Evolutionary conservation across 2,888 invertebrate species (phyloP).

Genomic region (Cryptocephalus moraei): DNA sequence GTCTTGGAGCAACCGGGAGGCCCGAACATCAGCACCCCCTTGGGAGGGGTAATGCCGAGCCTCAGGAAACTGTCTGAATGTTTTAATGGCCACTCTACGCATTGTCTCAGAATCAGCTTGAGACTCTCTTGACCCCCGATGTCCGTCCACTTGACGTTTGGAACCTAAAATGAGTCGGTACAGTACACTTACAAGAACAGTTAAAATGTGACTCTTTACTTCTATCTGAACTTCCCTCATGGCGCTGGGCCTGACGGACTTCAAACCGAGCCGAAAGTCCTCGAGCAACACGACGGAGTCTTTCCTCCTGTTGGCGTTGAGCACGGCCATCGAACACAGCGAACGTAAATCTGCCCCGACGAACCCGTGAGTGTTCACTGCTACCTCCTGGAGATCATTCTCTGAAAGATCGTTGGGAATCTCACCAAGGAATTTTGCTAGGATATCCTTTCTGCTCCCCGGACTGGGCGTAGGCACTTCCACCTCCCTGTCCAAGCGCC

Average conservation of each 20-base stretch:
- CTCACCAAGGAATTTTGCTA: conserved; percentile 51
- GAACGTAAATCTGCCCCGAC: conserved; percentile 81
- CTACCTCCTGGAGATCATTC: conserved; percentile 51
- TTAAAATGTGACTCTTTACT: conserved; percentile 33
- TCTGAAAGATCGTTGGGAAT: conserved; percentile 46
- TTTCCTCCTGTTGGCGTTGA: conserved; percentile 46
- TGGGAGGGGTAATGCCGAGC: conserved; percentile 76
- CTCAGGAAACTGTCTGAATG: conserved; percentile 72
- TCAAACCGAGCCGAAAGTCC: conserved; percentile 56
- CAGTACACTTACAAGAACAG: conserved; percentile 1
- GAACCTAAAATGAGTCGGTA: conserved; percentile 31
- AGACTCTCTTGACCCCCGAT: conserved; percentile 86
- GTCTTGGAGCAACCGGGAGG: conserved; percentile 99
- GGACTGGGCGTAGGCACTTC: conserved; percentile 70
- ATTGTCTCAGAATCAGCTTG: conserved; percentile 76
- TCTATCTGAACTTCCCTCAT: conserved; percentile 85
- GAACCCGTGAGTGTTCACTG: conserved; percentile 75
- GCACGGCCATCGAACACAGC: conserved; percentile 63
- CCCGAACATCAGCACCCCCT: conserved; percentile 88
- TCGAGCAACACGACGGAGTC: conserved; percentile 27
- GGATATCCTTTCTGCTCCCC: conserved; percentile 48
- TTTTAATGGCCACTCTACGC: conserved; percentile 89
- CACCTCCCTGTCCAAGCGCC: conserved; percentile 71
- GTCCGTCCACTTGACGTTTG: conserved; percentile 84
- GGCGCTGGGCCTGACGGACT: conserved; percentile 72